phyloP scores from a whole-genome alignment of 37 sponge, comb jelly and placozoan genomes.

The Beroe forskalii region DNA sequence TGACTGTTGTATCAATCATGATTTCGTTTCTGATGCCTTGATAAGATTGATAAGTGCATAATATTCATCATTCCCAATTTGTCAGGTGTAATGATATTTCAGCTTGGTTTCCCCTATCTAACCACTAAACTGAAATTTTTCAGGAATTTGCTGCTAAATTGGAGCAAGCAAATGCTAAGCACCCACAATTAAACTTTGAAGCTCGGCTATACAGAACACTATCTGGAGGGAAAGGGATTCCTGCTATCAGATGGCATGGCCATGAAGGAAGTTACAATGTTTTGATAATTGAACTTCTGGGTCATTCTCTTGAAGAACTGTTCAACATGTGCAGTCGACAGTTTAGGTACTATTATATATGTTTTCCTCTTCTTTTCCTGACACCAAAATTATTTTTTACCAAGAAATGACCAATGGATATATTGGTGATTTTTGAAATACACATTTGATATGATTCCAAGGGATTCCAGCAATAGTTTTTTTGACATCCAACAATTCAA shows the following conservation, averaged over 20 bases:
- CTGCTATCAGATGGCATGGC: conserved; percentile 57
- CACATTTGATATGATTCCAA: background rate
- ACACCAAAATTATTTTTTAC: no score
- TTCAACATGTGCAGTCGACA: conserved; percentile 58
- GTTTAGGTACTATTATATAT: no score
- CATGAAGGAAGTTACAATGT: conserved; percentile 60
- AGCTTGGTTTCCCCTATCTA: background rate
- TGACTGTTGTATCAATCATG: no score
- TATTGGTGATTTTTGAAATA: background rate
- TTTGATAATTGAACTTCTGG: conserved; percentile 59
- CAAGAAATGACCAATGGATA: no score
- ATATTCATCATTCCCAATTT: no score
- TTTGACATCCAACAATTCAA: no score
- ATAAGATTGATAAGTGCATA: no score
- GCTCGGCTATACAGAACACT: conserved; percentile 16
- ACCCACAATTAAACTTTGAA: conserved; percentile 53
- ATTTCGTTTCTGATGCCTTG: no score
- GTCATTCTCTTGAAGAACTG: conserved; percentile 49
- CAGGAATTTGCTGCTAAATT: conserved; percentile 64
- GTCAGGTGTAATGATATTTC: background rate
- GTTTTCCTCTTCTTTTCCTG: no score
- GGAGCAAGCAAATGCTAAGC: conserved; percentile 34
- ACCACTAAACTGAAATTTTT: background rate
- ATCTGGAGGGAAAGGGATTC: conserved; percentile 47
- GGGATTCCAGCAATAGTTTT: background rate